These are phyloP conservation scores for Pheosia gnoma DNA, from an alignment of 2,888 invertebrate species.

Conservation along the genomic window DNA sequence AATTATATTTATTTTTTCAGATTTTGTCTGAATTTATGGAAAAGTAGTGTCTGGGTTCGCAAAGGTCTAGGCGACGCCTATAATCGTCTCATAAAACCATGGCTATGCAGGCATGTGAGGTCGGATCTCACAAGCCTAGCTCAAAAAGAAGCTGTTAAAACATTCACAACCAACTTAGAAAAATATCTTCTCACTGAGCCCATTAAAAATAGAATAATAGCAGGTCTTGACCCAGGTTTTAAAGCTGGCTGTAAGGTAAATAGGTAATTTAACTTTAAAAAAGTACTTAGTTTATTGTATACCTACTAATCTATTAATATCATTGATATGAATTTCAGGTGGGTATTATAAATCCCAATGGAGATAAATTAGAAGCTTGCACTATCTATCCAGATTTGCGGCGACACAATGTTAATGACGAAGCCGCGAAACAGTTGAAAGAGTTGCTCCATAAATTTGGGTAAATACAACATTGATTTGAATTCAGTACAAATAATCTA, in stretches of 20 bases:
- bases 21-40: constrained; percentile 72
- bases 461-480: constrained; percentile 57
- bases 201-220: constrained; percentile 89
- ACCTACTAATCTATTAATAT: neutral
- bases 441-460: constrained; percentile 83
- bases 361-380: constrained; percentile 87
- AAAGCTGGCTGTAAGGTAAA: constrained; percentile 93
- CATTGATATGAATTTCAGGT: constrained; percentile 49
- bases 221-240: constrained; percentile 96
- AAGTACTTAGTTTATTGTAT: no score
- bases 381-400: constrained; percentile 87
- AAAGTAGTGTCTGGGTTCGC: constrained; percentile 62
- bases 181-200: constrained; percentile 92
- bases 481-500: neutral
- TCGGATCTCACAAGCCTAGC: constrained; percentile 89
- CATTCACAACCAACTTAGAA: constrained; percentile 93
- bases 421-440: constrained; percentile 72
- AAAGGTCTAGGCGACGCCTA: constrained; percentile 75
- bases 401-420: constrained; percentile 63
- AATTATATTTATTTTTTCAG: constrained; percentile 47
- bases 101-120: constrained; percentile 88
- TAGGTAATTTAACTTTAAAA: constrained; percentile 4
- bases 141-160: constrained; percentile 92
- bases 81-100: constrained; percentile 82
- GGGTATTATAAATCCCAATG: constrained; percentile 90